Base-by-base conservation (phyloP, 2,113 vertebrate species). In the Siphamia tubifer region DNA sequence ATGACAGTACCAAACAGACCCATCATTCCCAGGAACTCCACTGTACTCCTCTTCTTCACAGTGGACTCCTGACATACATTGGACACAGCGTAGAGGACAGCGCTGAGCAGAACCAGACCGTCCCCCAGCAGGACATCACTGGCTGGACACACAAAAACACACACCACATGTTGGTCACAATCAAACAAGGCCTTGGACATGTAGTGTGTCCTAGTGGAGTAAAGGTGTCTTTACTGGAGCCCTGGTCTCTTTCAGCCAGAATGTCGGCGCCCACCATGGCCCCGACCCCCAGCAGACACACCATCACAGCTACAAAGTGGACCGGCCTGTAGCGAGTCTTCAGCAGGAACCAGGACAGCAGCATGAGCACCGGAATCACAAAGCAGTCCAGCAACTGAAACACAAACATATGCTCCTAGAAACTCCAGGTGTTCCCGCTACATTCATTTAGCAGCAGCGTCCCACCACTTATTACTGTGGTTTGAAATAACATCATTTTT, bases 21-120 rank as follows among this genome's bases (percentile, higher is more conserved):
- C 90, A 99, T 91, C 96, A 98, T 98, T 85, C 96, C 98, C 77
- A 99, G 91, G 89, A 98, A 99, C 78, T 99, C 97, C 49, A 92
- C 83, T 60, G 94, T 92, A 91, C 94, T 96, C 88, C 94, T 85
- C 85, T 95, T 98, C 93, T 98, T 98, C 91, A 99, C 97, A 1
- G 97, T 92, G 90, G 98, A 93, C 74, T 99, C 98, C 71, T 99
- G 96, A 85, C 95, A 92, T 69, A 96, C 90, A 47, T 99, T 99
- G 43, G 97, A 99, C 57, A 98, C 83, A 0, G 95, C 96, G 51
- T 99, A 99, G 61, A 98, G 92, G 60, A 90, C 87, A 21, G 98
- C 95, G 20, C 96, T 97, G 44, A 96, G 88, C 43, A 99, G 93
- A 32, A 98, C 96, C 87, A 99, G 68, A 38, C 94, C 63, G 38